Base-by-base conservation (phyloP, 2,888 invertebrate species). In the Sminthurinus aureus region DNA sequence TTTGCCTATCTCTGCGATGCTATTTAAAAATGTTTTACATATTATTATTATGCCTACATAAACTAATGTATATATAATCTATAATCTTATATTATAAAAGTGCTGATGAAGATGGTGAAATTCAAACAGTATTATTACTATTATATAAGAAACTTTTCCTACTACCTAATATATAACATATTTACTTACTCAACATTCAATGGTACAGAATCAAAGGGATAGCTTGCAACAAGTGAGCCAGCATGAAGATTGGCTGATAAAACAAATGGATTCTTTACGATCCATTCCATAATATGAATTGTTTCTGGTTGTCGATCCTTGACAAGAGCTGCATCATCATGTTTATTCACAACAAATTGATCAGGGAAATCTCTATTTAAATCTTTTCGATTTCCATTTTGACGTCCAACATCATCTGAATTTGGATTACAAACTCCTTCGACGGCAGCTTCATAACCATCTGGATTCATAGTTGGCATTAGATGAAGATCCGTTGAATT, bases 381-480 rank as follows among this genome's bases (percentile, higher is more conserved):
- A 90, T 98, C 98, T 0, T 95, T 91, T 81, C 93, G 93, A 84
- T 95, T 94, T 0, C 95, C 95, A 91, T 98, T 98, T 88, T 93
- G 93, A 81, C 98, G 92, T 0, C 98, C 98, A 18, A 92, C 90
- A 89, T 92, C 94, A 82, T 92, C 91, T 0, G 91, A 90, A 51
- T 93, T 91, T 0, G 96, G 95, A 85, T 94, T 94, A 90, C 97
- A 97, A 82, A 91, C 91, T 83, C 96, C 96, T 92, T 97, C 96
- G 93, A 94, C 90, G 80, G 98, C 95, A 83, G 92, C 93, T 90
- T 96, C 96, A 92, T 94, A 98, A 20, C 99, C 99, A 93, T 99
- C 96, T 64, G 99, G 99, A 92, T 99, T 99, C 93, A 99, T 94
- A 0, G 97, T 95, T 0, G 99, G 98, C 96, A 99, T 95, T 89